phyloP scores from a whole-genome alignment of 2,888 invertebrate species.

The Drosophila aldrichi region DNA sequence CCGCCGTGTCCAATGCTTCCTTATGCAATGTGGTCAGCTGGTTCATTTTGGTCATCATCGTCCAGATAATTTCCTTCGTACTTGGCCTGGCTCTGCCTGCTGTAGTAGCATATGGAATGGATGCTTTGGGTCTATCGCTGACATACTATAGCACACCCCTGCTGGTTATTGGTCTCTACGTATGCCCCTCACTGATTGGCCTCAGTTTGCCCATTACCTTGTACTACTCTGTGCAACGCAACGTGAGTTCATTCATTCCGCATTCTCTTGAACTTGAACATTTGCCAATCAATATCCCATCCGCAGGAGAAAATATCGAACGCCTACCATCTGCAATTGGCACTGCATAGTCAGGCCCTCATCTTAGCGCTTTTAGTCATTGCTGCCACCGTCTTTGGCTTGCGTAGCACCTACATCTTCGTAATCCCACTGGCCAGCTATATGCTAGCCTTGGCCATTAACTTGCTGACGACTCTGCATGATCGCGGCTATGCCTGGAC shows the following conservation, averaged over 20 bases:
- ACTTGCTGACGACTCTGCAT: conserved; percentile 77
- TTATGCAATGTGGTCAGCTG: conserved; percentile 57
- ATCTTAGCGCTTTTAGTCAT: conserved; percentile 68
- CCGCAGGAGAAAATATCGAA: conserved; percentile 70
- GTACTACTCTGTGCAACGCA: conserved; percentile 69
- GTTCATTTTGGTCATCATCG: conserved; percentile 36
- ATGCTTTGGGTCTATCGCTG: conserved; percentile 85
- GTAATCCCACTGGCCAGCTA: conserved; percentile 81
- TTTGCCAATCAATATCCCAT: neutral
- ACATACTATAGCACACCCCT: conserved; percentile 87
- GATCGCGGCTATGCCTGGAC: conserved; percentile 73
- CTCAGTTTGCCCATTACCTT: conserved; percentile 75
- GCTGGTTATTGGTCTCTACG: conserved; percentile 85
- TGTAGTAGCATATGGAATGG: conserved; percentile 83
- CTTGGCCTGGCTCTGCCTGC: conserved; percentile 79
- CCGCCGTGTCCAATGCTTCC: conserved; percentile 48
- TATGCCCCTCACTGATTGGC: conserved; percentile 82
- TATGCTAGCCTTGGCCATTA: conserved; percentile 65
- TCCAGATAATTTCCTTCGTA: conserved; percentile 68
- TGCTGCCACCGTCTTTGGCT: conserved; percentile 57
- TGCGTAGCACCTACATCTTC: conserved; percentile 79
- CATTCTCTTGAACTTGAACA: neutral
- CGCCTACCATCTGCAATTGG: conserved; percentile 75
- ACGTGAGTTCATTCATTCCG: conserved; percentile 60
- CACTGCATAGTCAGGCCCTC: conserved; percentile 80